Base-by-base conservation (phyloP, 1,140 invertebrate species). In the Apis dorsata region DNA sequence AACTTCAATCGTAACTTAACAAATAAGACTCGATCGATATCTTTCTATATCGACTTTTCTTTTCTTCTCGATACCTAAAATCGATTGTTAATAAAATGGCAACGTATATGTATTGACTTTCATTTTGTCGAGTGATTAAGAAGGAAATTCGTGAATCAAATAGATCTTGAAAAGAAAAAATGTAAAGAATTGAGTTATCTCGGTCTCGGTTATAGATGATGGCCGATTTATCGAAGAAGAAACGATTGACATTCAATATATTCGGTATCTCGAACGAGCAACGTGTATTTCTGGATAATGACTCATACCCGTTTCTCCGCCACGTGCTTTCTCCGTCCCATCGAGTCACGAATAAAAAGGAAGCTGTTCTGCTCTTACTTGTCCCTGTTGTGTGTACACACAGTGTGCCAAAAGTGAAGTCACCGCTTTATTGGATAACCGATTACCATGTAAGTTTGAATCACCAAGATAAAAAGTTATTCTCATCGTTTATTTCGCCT, bases 271-370 rank as follows among this genome's bases (percentile, higher is more conserved):
- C 34, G 34, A 19, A 11, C 21, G 21, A 11, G 68, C 49, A 21
- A 13, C 68, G 34, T 79, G 65, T 87, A 88, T 88, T 88, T 85
- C 74, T 79, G 70, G 75, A 10, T 24, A 60, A n/a, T 87, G 86
- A 88, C 69, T 88, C 86, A 88, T 15, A 49, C 2, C 21, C 69
- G 70, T 79, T 65, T 76, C 72, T 55, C 68, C 8, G 70, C 60
- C 24, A 81, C 81, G 68, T 86, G 78, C 78, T 87, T 81, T 87
- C 70, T 68, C 82, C 62, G 73, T 81, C 34, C 34, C 86, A 88
- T 87, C 85, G 82, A 88, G 63, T 69, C 73, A 77, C 62, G 72
- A 80, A 53, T 24, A 51, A 70, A n/a, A 53, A 28, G 9, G 9
- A 8, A 71, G 57, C 63, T 44, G 55, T 44, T 44, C 17, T 8